Base-by-base conservation (phyloP, 2,797 vertebrate genomes). In the Hozukius guyotensis region DNA sequence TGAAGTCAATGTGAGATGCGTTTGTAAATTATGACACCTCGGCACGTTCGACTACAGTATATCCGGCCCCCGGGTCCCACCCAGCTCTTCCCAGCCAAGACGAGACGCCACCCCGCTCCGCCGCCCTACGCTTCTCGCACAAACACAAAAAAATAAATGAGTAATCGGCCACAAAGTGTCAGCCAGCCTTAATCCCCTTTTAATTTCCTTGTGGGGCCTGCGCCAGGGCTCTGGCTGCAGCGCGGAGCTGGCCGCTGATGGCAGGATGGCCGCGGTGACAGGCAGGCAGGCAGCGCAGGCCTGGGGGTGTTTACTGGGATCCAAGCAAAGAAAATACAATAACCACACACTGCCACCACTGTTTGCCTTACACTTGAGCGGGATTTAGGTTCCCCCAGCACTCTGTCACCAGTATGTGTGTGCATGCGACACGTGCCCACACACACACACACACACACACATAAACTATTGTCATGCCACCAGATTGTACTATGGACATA, bases 181-280 rank as follows among this genome's bases (percentile, higher is more conserved):
- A 92, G 94, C 91, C 94, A 92, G 91, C 93, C 91, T 87, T 96
- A 96, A 96, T 96, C 96, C 96, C 94, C 95, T 96, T 99, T 99
- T 99, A 99, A 99, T 99, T 99, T 99, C 97, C 97, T 98, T 97
- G 97, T 94, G 97, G 97, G 97, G 97, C 96, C 97, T 95, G 94
- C 95, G 96, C 97, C 95, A 95, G 94, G 78, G 84, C 92, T 93
- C 88, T 90, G 92, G 91, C 88, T 94, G 89, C 94, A 95, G 96
- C 93, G 94, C 93, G 95, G 94, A 96, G 96, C 88, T 97, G 97
- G 97, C 90, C 88, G 69, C 83, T 69, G 90, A 86, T 72, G 93
- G 96, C 96, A 96, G 97, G 95, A 96, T 94, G 97, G 97, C 96
- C 95, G 90, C 93, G 93, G 96, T 96, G 96, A 96, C 87, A 82